Evolutionary conservation across 1,140 invertebrate genomes (phyloP).

Genomic region (Berghia stephanieae): DNA sequence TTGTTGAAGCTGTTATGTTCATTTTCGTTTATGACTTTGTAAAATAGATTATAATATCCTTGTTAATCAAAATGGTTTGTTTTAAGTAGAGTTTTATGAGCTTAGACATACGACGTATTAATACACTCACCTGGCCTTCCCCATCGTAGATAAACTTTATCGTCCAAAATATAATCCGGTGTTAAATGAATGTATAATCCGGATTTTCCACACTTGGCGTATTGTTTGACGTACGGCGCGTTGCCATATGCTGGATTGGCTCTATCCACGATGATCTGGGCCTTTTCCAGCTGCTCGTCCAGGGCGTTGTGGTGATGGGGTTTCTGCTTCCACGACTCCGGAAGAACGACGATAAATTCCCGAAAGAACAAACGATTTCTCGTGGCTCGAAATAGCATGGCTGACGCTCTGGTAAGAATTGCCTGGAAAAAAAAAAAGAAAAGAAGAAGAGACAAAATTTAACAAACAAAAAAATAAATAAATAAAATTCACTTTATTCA

Average conservation of each 20-base stretch:
- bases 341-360: constrained; percentile 39
- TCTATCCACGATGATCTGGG: constrained; percentile 34
- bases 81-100: too few relatives aligned
- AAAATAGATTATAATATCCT: not conserved
- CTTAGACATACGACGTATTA: too few relatives aligned
- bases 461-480: too few relatives aligned
- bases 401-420: constrained; percentile 38
- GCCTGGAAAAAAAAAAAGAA: constrained; percentile 29
- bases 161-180: constrained; percentile 39
- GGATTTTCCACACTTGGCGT: constrained; percentile 41
- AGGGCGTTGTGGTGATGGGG: constrained; percentile 33
- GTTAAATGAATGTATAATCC: constrained; percentile 51
- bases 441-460: not conserved
- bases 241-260: constrained; percentile 42
- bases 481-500: too few relatives aligned
- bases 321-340: constrained; percentile 32
- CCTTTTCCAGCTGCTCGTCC: constrained; percentile 35
- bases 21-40: too few relatives aligned
- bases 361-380: constrained; percentile 39
- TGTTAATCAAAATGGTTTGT: too few relatives aligned
- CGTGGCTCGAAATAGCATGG: constrained; percentile 37
- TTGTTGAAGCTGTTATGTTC: too few relatives aligned
- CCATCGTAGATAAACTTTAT: constrained; percentile 39
- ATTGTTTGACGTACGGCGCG: constrained; percentile 46
- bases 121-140: constrained; percentile 35